Conservation (phyloP, 2,888 invertebrate genomes). For the Drosophila paranaensis region DNA sequence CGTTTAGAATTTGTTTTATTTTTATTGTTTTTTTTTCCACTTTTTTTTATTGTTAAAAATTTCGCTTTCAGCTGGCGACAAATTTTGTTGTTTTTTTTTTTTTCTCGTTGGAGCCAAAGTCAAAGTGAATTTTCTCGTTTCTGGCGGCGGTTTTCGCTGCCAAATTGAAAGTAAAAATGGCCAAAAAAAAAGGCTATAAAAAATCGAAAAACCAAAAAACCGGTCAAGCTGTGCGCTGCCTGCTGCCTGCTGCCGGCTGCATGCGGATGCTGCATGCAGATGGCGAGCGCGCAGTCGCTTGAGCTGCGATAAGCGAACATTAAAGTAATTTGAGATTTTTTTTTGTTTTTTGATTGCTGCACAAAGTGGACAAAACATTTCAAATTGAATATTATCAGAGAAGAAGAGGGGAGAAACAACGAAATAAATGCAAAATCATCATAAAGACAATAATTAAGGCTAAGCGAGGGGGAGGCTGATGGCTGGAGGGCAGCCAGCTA, state of each 20-base stretch:
- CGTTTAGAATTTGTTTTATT: conserved; percentile 53
- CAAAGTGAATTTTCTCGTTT: conserved; percentile 19
- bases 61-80: conserved; percentile 63
- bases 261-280: conserved; percentile 15
- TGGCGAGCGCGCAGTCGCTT: neutral
- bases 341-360: neutral
- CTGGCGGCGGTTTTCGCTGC: conserved; percentile 38
- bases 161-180: conserved; percentile 69
- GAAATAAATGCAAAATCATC: conserved; percentile 26
- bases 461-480: neutral
- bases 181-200: conserved; percentile 25
- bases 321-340: conserved; percentile 7
- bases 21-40: conserved; percentile 2
- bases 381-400: conserved; percentile 30
- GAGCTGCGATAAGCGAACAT: conserved; percentile 5
- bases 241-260: conserved; percentile 4
- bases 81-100: conserved; percentile 25
- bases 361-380: neutral
- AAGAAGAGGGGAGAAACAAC: conserved; percentile 7
- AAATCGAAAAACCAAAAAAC: conserved; percentile 34
- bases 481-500: neutral
- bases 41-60: conserved; percentile 42
- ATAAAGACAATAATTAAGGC: conserved; percentile 26
- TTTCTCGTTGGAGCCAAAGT: neutral
- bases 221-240: conserved; percentile 37